phyloP scores from a whole-genome alignment of 2,113 vertebrate species.

The Cynocephalus volans region DNA sequence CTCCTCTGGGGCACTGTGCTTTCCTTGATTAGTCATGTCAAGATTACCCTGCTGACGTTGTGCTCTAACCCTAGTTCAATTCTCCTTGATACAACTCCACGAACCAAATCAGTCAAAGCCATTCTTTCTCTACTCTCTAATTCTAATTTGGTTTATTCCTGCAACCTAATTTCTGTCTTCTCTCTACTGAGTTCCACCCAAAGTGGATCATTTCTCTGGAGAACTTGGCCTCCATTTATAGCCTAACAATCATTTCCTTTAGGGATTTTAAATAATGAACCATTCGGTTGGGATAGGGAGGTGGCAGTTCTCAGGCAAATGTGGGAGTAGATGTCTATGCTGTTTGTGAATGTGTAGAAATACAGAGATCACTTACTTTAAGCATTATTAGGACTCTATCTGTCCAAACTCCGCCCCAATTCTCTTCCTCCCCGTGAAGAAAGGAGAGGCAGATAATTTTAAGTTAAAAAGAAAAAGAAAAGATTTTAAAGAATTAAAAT shows the following conservation, averaged over 20 bases:
- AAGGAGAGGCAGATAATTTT: not conserved
- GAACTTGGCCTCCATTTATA: not conserved
- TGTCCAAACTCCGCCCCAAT: not conserved
- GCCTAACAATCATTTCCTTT: not conserved
- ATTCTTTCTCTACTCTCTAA: not conserved
- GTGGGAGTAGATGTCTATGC: not conserved
- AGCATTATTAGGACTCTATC: not conserved
- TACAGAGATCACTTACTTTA: not conserved
- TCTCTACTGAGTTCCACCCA: not conserved
- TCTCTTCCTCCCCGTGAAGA: not conserved
- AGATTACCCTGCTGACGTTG: accelerated
- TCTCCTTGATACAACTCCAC: not conserved
- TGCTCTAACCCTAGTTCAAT: not conserved
- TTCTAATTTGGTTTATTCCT: not conserved
- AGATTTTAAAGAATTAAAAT: not conserved
- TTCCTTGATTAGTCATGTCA: not conserved
- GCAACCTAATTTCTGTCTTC: not conserved
- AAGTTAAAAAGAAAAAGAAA: not conserved
- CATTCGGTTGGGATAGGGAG: too few relatives aligned
- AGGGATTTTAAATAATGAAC: not conserved
- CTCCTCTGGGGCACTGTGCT: not conserved
- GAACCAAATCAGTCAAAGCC: too few relatives aligned
- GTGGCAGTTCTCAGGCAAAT: not conserved
- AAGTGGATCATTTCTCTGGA: not conserved
- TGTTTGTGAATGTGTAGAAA: not conserved